Base-by-base conservation (phyloP, 1,140 invertebrate species). In the Mycetomoellerius zeteki region DNA sequence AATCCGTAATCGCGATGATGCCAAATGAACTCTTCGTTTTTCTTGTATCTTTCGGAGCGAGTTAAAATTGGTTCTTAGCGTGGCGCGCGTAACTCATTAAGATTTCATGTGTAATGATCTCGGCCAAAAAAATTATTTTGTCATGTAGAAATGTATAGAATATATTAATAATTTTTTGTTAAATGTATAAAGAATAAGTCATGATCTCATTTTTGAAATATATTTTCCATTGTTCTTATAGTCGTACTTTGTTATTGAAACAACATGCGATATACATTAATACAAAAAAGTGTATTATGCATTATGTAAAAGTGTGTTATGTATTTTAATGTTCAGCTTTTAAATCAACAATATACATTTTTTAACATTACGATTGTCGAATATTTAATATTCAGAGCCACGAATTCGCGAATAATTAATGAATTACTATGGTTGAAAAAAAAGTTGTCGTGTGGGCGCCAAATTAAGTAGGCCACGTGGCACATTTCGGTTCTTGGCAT, bases 381-480 rank as follows among this genome's bases (percentile, higher is more conserved):
- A 37, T 16, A 5, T 56, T 7, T 30, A 27, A 64, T 64, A 72
- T 4, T 60, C 21, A 8, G 43, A 60, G 56, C 7, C 27, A 52
- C 4, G 0, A 24, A 3, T n/a, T 78, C 3, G 27, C 19, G 19
- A 65, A 78, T 78, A 78, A 52, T 80, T 33, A 1, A 67, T 37
- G 27, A 43, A 52, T 80, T 69, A 24, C 16, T 69, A 33, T 80
- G 14, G 47, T 16, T 33, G 12, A 52, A n/a, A 24, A 69, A 78
- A 76, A 67, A 64, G 30, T 30, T 67, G 3, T 33, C 21, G 10
- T n/a, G 76, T 52, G 47, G 30, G n/a, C n/a, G 27, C 47, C 8
- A 21, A 80, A 24, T 80, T 69, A 80, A 80, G 62, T 80, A 80
- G 77, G 77, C 27, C 77, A 80, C 77, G 77, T 80, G 62, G 62